Evolutionary conservation across 2,888 invertebrate genomes (phyloP).

Genomic region (Synanthedon tipuliformis): DNA sequence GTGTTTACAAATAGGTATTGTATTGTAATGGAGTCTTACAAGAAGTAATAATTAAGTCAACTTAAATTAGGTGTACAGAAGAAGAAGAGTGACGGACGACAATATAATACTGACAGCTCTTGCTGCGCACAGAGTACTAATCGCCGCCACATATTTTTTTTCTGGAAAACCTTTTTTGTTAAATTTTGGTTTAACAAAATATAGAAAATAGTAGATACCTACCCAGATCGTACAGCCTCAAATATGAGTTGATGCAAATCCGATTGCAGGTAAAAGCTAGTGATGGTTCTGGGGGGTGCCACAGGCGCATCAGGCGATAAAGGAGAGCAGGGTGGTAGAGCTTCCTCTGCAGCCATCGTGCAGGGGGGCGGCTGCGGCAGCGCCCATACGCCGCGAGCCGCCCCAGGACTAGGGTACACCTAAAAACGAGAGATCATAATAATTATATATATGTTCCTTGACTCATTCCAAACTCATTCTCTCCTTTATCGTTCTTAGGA

Average conservation of each 20-base stretch:
- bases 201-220: slow-evolving; percentile 17
- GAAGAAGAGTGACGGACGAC: no score
- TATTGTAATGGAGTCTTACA: no score
- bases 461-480: slow-evolving; percentile 1
- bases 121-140: no score
- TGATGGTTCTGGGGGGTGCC: slow-evolving; percentile 46
- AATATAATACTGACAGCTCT: no score
- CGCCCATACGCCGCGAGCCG: slow-evolving; percentile 91
- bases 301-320: slow-evolving; percentile 57
- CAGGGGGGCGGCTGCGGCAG: slow-evolving; percentile 83
- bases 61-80: no score
- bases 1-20: no score
- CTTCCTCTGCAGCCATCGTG: slow-evolving; percentile 80
- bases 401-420: slow-evolving; percentile 88
- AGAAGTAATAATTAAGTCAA: no score
- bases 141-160: no score
- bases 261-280: slow-evolving; percentile 51
- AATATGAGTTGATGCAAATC: slow-evolving; percentile 79
- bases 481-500: no score
- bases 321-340: slow-evolving; percentile 57
- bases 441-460: no score
- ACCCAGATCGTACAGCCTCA: slow-evolving; percentile 88
- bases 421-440: slow-evolving; percentile 15
- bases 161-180: no score
- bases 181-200: not conserved